These are phyloP conservation scores for Azemiops feae DNA, from an alignment of 2,113 vertebrate genomes.

Conservation along the genomic window DNA sequence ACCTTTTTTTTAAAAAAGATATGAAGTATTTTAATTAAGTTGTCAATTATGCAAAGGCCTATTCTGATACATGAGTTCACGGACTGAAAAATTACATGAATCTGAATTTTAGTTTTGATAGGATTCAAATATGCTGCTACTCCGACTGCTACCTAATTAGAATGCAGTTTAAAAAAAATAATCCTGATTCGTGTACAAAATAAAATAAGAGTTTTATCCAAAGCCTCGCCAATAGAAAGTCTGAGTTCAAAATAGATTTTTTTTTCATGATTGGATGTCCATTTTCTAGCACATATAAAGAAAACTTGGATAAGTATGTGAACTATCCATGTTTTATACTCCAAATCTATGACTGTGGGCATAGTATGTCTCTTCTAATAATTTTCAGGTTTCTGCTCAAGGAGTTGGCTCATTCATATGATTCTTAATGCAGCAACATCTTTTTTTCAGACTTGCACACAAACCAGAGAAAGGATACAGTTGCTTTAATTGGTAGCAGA, in stretches of 20 bases:
- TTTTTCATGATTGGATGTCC: not conserved
- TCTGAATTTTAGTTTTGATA: not conserved
- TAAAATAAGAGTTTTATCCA: not conserved
- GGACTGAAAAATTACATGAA: not conserved
- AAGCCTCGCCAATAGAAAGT: not conserved
- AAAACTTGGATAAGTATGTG: too few relatives aligned
- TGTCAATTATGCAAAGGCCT: slow-evolving; percentile 6
- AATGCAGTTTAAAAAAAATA: not conserved
- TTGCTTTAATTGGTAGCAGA: not conserved
- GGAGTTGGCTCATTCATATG: not conserved
- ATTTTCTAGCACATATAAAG: not conserved
- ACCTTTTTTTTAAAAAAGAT: not conserved
- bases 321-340: not conserved
- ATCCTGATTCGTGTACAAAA: not conserved
- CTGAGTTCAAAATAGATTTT: not conserved
- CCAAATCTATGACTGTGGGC: not conserved
- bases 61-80: not conserved
- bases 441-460: not conserved
- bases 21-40: not conserved
- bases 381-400: not conserved
- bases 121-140: not conserved
- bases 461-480: not conserved
- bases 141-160: not conserved
- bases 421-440: not conserved
- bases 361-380: not conserved